These are phyloP conservation scores for Pimephales promelas DNA, from an alignment of 2,113 vertebrate species.

Conservation along the genomic window DNA sequence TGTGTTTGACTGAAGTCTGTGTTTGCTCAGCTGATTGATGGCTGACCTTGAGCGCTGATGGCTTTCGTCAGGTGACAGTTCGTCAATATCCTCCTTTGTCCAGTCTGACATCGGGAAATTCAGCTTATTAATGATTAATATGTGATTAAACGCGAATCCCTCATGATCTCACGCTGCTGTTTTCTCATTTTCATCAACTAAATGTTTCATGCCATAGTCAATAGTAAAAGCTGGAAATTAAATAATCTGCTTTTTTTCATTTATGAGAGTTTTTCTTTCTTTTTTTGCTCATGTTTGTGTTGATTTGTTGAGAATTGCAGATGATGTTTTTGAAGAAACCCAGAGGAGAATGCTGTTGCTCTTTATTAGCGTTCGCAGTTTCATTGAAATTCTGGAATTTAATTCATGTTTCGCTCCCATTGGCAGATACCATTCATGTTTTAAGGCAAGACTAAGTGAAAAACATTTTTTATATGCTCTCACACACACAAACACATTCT, in stretches of 20 bases:
- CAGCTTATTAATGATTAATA: constrained; percentile 51
- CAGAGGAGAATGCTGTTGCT: not conserved
- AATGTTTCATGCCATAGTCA: constrained; percentile 33
- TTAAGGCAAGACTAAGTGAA: no score
- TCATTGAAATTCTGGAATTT: no score
- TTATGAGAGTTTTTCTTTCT: not conserved
- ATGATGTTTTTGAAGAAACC: not conserved
- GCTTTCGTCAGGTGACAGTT: constrained; percentile 52
- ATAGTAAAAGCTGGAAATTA: not conserved
- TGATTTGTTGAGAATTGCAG: not conserved
- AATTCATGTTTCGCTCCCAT: no score
- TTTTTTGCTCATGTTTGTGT: not conserved
- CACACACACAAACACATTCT: no score
- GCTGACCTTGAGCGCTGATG: constrained; percentile 43
- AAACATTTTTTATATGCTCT: no score
- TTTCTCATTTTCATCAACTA: constrained; percentile 21
- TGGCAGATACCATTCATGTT: no score
- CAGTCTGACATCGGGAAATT: not conserved
- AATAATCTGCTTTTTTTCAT: not conserved
- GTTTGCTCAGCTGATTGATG: constrained; percentile 46
- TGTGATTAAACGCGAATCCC: constrained; percentile 17
- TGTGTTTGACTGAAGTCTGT: constrained; percentile 8
- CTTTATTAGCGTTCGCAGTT: not conserved
- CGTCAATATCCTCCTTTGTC: constrained; percentile 52
- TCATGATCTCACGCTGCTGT: not conserved